phyloP scores from a whole-genome alignment of 37 sponge, comb jelly and placozoan genomes.

The Haliclona indistincta region DNA sequence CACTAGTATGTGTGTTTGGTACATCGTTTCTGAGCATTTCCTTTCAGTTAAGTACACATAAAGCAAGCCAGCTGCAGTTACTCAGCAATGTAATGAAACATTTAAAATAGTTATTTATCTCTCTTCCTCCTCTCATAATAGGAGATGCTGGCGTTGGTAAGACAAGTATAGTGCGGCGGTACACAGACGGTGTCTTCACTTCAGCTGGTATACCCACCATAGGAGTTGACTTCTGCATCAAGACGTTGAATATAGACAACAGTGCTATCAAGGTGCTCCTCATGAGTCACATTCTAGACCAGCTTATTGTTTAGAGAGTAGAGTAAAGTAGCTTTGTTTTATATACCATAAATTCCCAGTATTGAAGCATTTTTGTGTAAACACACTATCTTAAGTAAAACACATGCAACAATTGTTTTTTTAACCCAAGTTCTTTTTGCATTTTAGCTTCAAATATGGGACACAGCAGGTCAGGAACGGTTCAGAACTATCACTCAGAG shows the following conservation, averaged over 20 bases:
- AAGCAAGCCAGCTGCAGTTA: too few relatives aligned
- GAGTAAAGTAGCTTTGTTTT: too few relatives aligned
- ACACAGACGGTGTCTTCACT: constrained; percentile 74
- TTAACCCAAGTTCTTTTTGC: not conserved
- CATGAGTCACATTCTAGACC: too few relatives aligned
- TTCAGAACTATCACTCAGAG: constrained; percentile 94
- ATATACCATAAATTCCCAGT: too few relatives aligned
- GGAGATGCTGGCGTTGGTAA: constrained; percentile 85
- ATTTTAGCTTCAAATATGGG: constrained; percentile 92
- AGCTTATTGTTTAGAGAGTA: too few relatives aligned
- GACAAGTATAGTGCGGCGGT: constrained; percentile 69
- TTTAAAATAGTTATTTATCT: not conserved
- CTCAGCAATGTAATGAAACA: too few relatives aligned
- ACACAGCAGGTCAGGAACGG: constrained; percentile 94
- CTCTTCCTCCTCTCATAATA: not conserved
- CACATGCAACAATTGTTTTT: not conserved
- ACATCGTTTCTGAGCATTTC: too few relatives aligned
- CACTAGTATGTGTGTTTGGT: too few relatives aligned
- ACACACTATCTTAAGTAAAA: constrained; percentile 1
- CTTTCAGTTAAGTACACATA: too few relatives aligned
- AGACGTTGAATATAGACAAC: constrained; percentile 75
- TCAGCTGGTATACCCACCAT: constrained; percentile 84
- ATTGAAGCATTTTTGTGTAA: not conserved
- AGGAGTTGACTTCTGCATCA: constrained; percentile 90
- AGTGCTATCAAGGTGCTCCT: constrained; percentile 85